Base-by-base conservation (phyloP, 1,140 invertebrate genomes). In the Probaryconus sp. region DNA sequence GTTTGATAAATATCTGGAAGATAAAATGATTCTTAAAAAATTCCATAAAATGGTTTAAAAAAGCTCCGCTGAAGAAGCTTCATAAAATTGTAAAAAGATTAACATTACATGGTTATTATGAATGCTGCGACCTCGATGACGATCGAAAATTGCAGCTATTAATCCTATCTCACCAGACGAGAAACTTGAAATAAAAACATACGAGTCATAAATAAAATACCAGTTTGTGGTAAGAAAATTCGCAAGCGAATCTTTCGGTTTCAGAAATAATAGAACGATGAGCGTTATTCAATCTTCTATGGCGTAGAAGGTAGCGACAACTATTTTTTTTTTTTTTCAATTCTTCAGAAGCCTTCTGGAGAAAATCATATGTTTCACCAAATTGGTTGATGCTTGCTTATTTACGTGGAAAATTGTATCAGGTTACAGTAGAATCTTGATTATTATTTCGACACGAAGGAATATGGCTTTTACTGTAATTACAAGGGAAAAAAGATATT, bases 111-210 rank as follows among this genome's bases (percentile, higher is more conserved):
- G 43, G 51, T 65, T 58, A 70, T 70, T 70, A 61, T 33, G 45
- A 45, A 72, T 31, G 13, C 28, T 45, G 53, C 45, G 43, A 51
- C 56, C 67, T 68, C 64, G 65, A 45, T 7, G 51, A 64, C 68
- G 58, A 72, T 72, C 60, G 60, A 47, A 72, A 72, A 72, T 72
- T 64, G 37, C 45, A 28, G 60, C 60, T 58, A 72, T 72, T 64
- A 72, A 72, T 72, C 35, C 60, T 71, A 58, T 35, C 58, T 63
- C 43, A 33, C 56, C 35, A 31, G 43, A 56, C 58, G 68, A 64
- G 60, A 64, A 64, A 64, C 13, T 10, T 48, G 43, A 58, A 45
- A 64, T 51, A 51, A 64, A 72, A 72, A 51, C 28, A 26, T 17
- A 7, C 20, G 28, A 48, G 42, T 56, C 43, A 64, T 72, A 72